Percentiles rank a stretch among this genome's conserved stretches.
phyloP scores from a whole-genome alignment of 2,113 vertebrate genomes.

The Dasyprocta punctata region DNA sequence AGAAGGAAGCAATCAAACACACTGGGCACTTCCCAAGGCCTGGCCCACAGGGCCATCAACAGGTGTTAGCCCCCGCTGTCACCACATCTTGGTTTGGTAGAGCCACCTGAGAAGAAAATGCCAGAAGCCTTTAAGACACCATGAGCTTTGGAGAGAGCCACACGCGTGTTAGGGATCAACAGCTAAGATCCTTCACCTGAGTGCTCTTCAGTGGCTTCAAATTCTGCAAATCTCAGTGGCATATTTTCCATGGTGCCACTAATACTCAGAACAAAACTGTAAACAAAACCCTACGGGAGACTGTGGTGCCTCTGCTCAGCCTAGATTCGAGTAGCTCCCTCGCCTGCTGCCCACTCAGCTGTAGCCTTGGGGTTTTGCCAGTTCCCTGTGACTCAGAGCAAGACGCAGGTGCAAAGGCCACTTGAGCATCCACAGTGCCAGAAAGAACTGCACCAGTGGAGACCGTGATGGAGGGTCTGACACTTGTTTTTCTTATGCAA shows the following conservation, averaged over 20 bases:
- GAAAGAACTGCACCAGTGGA: neutral
- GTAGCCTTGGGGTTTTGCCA: neutral
- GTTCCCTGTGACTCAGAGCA: neutral
- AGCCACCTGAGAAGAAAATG: neutral
- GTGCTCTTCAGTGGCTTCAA: neutral
- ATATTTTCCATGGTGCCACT: neutral
- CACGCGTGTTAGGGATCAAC: neutral
- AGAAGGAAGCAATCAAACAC: neutral
- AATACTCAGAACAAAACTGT: constrained; percentile 1
- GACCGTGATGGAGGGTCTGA: neutral
- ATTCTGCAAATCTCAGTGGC: neutral
- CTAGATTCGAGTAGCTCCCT: neutral
- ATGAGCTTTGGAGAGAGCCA: neutral
- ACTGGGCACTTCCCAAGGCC: neutral
- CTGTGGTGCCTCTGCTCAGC: neutral
- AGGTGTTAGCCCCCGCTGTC: neutral
- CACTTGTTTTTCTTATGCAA: neutral
- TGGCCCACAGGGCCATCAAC: neutral
- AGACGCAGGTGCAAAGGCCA: neutral
- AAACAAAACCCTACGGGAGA: neutral
- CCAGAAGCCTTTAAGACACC: neutral
- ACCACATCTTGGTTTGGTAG: neutral
- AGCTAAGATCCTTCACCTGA: neutral
- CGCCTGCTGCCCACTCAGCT: rapidly evolving
- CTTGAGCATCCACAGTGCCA: neutral